Evolutionary conservation across 2,888 invertebrate species (phyloP), one percentile per base, ranked within the genome.

Genomic region (Synergus gifuensis): DNA sequence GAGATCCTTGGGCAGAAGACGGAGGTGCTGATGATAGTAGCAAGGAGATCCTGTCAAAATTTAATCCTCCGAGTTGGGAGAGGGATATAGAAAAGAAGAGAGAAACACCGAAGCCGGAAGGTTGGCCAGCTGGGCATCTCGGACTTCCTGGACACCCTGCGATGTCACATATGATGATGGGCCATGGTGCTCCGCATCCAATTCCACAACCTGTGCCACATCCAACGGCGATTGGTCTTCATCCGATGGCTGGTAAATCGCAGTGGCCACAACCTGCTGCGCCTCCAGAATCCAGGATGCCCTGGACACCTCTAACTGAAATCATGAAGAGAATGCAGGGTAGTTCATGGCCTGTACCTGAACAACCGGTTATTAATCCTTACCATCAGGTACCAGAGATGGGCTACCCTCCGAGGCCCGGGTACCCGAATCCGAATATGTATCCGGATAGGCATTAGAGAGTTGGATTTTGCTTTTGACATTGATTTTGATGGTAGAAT

Each of bases 1-100:
- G 88, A 77, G 92, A 92, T 86, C 92, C 92, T 14, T 92, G 92
- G 92, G 91, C 88, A 4, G 92, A 92, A 42, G 91, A 92, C 28
- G 78, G n/a, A n/a, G n/a, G 64, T 28, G 78, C 77, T 18, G 76
- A 46, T 4, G 79, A 79, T 49, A 77, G 62, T 7, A 36, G 76
- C 1, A 84, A 84, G 58, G 84, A 84, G 28, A 73, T 73, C 16
- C n/a, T 73, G 9, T 36, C 73, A 0, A 49, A 73, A n/a, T 73
- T 73, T 16, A 73, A 73, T 40, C 73, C 73, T 36, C 73, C 73
- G 12, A 73, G 49, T 73, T 73, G 73, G 73, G 73, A 73, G 9
- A 49, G 36, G n/a, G 73, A 73, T n/a, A 36, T 49, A 4, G 28
- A 62, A 14, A 62, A 22, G 58, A 18, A 58, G 11, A 58, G 64